Evolutionary conservation across 2,113 vertebrate species (phyloP), one percentile per base, ranked within the genome.

Genomic region (Oceanites oceanicus): DNA sequence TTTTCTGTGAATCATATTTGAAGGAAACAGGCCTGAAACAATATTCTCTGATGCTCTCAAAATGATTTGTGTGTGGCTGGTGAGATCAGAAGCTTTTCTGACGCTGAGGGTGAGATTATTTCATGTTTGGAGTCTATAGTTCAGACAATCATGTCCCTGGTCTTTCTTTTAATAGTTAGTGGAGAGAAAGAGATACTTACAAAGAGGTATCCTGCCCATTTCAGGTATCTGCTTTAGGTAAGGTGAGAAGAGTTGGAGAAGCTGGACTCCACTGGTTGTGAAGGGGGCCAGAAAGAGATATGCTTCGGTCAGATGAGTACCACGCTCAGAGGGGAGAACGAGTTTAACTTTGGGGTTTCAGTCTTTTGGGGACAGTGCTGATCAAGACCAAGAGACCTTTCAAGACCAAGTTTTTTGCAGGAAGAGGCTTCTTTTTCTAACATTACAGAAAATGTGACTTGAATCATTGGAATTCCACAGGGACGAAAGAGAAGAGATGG

Each of bases 251-350:
- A 55, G 27, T 25, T 0, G 0, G 6, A 32, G 36, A 65, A 77
- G 13, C 4, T 70, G 73, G 53, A 23, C 18, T 58, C 12, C 19
- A 13, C 20, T 42, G 26, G 2, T 42, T 86, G 19, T 67, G 21
- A 63, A 11, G 40, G 3, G 11, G 5, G 2, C 13, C 36, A 40
- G 40, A 20, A 73, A 11, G 7, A 65, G 71, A 44, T 27, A 11
- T 0, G 1, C 34, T 72, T 82, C 4, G 1, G 6, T 61, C 59
- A 2, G 1, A 15, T 58, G 40, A 71, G 9, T 77, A 14, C 38
- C 25, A 34, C 7, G 3, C 30, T 45, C n/a, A 75, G 20, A 81
- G 20, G 3, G 22, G 15, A 86, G 34, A 66, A 63, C 1, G 3
- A 44, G 19, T 91, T 83, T 73, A 44, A 27, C 29, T 55, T 56